These are phyloP conservation scores for Ypsolopha sequella DNA, from an alignment of 2,888 invertebrate genomes.

Conservation along the genomic window DNA sequence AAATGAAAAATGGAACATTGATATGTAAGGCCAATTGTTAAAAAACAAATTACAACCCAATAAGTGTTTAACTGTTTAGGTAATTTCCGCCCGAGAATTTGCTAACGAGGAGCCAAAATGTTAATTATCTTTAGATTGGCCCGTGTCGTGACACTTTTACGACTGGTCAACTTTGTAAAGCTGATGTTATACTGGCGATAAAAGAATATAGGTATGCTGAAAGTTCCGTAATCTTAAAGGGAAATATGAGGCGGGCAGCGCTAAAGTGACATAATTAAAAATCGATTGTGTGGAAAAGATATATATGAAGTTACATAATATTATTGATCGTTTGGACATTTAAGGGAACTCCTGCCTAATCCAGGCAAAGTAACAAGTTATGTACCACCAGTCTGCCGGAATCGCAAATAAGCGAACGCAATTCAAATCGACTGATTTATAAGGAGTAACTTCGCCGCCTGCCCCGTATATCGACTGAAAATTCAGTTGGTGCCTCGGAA, in stretches of 20 bases:
- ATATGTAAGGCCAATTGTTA: neutral
- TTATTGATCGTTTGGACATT: too few relatives aligned
- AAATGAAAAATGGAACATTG: too few relatives aligned
- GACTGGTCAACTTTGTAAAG: too few relatives aligned
- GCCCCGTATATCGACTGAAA: constrained; percentile 3
- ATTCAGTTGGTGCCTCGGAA: neutral
- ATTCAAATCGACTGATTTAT: constrained; percentile 67
- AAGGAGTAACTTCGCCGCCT: constrained; percentile 55
- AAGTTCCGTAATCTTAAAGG: too few relatives aligned
- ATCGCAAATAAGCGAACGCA: constrained; percentile 61
- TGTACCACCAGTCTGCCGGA: constrained; percentile 52
- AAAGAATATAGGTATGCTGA: too few relatives aligned
- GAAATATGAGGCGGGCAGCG: too few relatives aligned
- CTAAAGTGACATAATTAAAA: too few relatives aligned
- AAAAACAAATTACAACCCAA: neutral
- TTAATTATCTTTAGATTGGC: too few relatives aligned
- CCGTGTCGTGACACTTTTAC: too few relatives aligned
- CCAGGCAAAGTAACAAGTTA: constrained; percentile 58
- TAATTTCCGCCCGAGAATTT: neutral
- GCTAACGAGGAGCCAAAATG: neutral
- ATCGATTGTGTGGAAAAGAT: too few relatives aligned
- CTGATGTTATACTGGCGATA: too few relatives aligned
- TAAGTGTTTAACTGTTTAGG: neutral
- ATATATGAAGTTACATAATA: too few relatives aligned
- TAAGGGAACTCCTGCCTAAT: neutral